phyloP scores from a whole-genome alignment of 2,797 vertebrate species.

The Sorex maritimensis region DNA sequence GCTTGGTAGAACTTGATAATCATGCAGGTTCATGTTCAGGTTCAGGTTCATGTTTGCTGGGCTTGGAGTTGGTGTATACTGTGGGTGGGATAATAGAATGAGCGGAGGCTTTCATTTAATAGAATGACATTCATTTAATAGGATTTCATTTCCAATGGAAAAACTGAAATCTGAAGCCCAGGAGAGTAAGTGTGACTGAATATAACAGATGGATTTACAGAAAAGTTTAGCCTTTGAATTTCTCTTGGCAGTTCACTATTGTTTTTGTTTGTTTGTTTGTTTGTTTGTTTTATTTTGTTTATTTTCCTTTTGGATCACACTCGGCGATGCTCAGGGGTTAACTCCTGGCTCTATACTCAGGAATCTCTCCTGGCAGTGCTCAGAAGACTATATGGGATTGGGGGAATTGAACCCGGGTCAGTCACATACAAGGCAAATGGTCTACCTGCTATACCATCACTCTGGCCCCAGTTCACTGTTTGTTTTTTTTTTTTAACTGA shows the following conservation, averaged over 20 bases:
- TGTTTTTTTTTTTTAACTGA: too few relatives aligned
- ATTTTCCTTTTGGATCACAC: too few relatives aligned
- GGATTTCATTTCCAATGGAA: background rate
- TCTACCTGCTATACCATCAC: too few relatives aligned
- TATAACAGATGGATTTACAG: background rate
- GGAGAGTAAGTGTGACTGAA: background rate
- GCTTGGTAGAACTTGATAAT: background rate
- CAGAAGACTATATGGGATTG: too few relatives aligned
- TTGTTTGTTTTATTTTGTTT: too few relatives aligned
- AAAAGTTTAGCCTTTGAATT: background rate
- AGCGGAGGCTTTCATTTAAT: background rate
- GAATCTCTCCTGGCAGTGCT: too few relatives aligned
- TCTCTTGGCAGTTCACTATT: background rate
- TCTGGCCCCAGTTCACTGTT: too few relatives aligned
- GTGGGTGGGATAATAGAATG: background rate
- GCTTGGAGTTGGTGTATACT: background rate
- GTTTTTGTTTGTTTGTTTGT: background rate
- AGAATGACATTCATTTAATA: background rate
- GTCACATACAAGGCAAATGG: too few relatives aligned
- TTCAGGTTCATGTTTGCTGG: too few relatives aligned
- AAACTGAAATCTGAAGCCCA: background rate
- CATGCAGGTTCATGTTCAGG: background rate
- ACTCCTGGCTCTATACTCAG: too few relatives aligned
- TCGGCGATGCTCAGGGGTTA: too few relatives aligned
- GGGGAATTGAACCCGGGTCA: too few relatives aligned